Evolutionary conservation across 2,797 vertebrate genomes (phyloP).

Genomic region (Crax fasciolata): DNA sequence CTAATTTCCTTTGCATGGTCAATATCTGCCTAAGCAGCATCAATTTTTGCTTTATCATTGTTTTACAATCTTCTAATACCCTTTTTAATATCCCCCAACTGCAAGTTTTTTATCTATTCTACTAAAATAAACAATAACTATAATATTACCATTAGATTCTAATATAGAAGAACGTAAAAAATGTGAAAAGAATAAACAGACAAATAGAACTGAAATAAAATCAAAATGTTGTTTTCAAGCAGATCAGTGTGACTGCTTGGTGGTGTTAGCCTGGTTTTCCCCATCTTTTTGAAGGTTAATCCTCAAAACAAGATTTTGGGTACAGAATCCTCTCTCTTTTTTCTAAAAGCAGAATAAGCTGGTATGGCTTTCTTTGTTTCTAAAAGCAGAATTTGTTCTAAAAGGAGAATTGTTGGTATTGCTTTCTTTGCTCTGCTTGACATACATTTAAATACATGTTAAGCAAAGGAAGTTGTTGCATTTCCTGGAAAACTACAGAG

Average conservation of each 20-base stretch:
- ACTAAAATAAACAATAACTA: slow-evolving; percentile 25
- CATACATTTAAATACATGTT: neutral
- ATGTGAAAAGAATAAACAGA: neutral
- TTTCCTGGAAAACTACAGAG: neutral
- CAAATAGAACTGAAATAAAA: neutral
- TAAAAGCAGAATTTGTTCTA: too few species aligned
- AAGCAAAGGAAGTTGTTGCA: neutral
- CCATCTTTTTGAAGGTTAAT: neutral
- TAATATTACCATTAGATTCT: neutral
- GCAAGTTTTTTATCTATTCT: neutral
- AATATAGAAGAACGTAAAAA: neutral
- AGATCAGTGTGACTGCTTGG: neutral
- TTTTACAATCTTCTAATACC: slow-evolving; percentile 29
- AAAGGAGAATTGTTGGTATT: neutral
- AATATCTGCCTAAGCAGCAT: neutral
- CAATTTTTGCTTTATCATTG: slow-evolving; percentile 29
- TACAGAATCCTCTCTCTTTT: neutral
- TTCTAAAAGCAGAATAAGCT: neutral
- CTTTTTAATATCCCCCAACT: slow-evolving; percentile 44
- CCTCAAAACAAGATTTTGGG: neutral
- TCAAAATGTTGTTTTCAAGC: neutral
- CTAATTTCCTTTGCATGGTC: slow-evolving; percentile 29
- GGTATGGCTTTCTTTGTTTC: neutral
- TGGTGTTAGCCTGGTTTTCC: neutral
- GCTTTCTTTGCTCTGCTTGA: neutral